Conservation (phyloP, 2,888 invertebrate species). For the Agrochola lychnidis region DNA sequence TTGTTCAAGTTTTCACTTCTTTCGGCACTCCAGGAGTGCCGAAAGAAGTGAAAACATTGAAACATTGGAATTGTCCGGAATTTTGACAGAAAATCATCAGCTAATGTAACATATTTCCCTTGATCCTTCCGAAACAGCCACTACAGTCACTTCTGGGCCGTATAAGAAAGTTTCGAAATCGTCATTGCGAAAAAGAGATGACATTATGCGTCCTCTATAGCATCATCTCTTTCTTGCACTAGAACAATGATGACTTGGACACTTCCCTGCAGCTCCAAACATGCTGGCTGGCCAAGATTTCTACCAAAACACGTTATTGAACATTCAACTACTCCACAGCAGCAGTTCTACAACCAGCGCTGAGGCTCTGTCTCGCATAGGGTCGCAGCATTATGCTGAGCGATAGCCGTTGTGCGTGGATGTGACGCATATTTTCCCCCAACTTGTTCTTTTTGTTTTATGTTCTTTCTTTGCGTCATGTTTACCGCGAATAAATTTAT, state of each 20-base stretch:
- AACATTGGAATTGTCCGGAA: background rate
- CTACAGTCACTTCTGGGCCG: background rate
- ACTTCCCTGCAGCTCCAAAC: background rate
- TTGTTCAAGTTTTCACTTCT: too few species aligned
- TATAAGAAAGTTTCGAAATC: background rate
- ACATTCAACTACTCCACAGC: background rate
- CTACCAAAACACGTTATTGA: background rate
- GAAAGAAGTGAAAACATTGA: too few species aligned
- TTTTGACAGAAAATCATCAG: background rate
- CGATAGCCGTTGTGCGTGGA: too few species aligned
- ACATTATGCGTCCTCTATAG: background rate
- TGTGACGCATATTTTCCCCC: too few species aligned
- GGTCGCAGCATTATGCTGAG: too few species aligned
- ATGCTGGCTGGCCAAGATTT: background rate
- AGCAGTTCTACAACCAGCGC: too few species aligned
- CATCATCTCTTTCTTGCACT: background rate
- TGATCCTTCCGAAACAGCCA: background rate
- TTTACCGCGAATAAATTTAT: too few species aligned
- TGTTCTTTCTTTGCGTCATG: too few species aligned
- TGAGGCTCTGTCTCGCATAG: too few species aligned
- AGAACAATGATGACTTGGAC: background rate
- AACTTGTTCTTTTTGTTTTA: too few species aligned
- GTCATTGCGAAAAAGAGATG: background rate
- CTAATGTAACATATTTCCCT: background rate
- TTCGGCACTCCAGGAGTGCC: too few species aligned